Base-by-base conservation (phyloP, 2,888 invertebrate species). In the Drosophila pseudotakahashii region DNA sequence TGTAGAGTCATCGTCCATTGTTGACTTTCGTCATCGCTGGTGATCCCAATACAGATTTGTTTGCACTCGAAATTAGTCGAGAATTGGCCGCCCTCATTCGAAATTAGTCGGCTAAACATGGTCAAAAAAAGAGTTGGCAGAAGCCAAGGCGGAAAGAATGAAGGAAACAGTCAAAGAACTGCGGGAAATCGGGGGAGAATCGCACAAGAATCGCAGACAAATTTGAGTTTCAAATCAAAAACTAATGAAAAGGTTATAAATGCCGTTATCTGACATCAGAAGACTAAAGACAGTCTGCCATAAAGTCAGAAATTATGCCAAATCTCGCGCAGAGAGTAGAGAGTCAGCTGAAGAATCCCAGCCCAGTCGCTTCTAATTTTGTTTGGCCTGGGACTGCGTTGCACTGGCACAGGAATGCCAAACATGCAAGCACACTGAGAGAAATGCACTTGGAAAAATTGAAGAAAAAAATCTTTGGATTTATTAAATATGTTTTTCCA, bases 211-310 rank as follows among this genome's bases (percentile, higher is more conserved):
- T 59, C 53, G 53, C 60, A 71, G 73, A 58, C 70, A 75, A 68
- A 82, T 82, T 88, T 79, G 73, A 78, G 83, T 82, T 88, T 82
- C 67, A 88, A 88, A 88, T 83, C 81, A 80, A 81, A 74, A 86
- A 64, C 86, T 86, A 82, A 88, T 88, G 86, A 88, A 86, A 83
- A 83, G 83, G 82, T 88, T 88, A 86, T 69, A 80, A 88, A 61
- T 78, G 83, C 88, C 82, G 82, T 82, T 82, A 82, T 64, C 59
- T 60, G 19, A 51, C 71, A 58, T 37, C 51, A 68, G 26, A 26
- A 30, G 30, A 30, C 30, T 7, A 7, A 30, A 57, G 59, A 36
- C 34, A 50, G 62, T 19, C 34, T 53, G 62, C 66, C 74, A 67
- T 67, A 60, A 71, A 63, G 55, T 62, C 44, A 47, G 60, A 81